A percentile compares a stretch with the other conserved stretches of the same genome.
phyloP scores from a whole-genome alignment of 2,113 vertebrate genomes.

The Urocitellus parryii region DNA sequence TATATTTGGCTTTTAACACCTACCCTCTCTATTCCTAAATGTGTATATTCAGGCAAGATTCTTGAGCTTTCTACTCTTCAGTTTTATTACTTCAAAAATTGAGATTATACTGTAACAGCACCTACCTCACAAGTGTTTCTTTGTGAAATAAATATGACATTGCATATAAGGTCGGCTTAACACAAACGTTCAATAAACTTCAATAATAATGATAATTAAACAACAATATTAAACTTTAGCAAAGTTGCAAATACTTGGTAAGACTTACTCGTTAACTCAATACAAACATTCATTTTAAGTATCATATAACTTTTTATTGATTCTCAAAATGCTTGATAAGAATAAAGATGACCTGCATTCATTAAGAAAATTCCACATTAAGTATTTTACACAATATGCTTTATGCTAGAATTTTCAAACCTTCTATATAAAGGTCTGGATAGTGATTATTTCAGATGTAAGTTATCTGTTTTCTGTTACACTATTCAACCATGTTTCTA shows the following conservation, averaged over 20 bases:
- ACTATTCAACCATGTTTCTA: neutral
- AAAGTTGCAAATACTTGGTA: neutral
- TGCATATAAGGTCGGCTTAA: neutral
- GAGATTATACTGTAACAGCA: neutral
- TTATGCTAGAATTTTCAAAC: neutral
- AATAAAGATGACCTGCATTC: neutral
- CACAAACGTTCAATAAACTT: neutral
- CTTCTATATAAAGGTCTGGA: neutral
- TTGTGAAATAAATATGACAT: neutral
- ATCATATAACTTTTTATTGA: neutral
- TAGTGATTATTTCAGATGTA: neutral
- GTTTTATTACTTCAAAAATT: conserved; percentile 10
- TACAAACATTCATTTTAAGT: neutral
- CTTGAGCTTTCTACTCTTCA: neutral
- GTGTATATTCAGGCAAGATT: neutral
- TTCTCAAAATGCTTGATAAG: neutral
- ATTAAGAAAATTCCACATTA: neutral
- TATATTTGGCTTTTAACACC: neutral
- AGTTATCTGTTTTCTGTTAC: neutral
- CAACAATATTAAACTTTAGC: neutral
- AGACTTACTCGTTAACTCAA: neutral
- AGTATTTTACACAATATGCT: neutral
- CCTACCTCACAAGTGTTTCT: neutral
- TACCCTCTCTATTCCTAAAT: neutral
- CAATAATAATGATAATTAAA: neutral